phyloP scores from a whole-genome alignment of 2,797 vertebrate genomes.

The Tamandua tetradactyla region DNA sequence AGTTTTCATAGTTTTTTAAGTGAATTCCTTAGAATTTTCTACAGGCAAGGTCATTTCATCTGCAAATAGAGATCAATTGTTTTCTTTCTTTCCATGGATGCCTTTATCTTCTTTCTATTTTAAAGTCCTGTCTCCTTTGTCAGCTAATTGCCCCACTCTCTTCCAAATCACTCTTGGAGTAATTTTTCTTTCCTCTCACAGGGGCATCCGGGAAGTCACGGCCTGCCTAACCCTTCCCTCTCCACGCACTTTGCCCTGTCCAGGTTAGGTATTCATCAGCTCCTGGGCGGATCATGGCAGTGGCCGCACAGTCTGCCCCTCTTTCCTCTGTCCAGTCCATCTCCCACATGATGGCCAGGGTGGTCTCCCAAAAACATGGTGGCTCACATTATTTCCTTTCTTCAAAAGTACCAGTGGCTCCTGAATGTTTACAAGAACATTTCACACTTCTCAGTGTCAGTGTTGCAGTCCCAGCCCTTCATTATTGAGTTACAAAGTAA shows the following conservation, averaged over 20 bases:
- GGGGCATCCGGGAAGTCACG: not conserved
- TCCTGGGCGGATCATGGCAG: not conserved
- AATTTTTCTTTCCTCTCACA: slow-evolving; percentile 12
- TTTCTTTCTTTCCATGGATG: too few species aligned
- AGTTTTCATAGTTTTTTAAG: too few species aligned
- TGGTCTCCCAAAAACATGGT: not conserved
- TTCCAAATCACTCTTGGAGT: not conserved
- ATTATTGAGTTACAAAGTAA: not conserved
- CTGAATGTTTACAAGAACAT: not conserved
- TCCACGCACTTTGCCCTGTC: not conserved
- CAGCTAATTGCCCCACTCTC: not conserved
- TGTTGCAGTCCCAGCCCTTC: not conserved
- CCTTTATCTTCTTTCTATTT: not conserved
- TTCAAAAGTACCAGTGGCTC: not conserved
- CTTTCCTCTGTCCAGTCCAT: not conserved
- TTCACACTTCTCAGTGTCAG: not conserved
- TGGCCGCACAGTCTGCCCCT: not conserved
- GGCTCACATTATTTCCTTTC: not conserved
- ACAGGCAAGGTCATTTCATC: too few species aligned
- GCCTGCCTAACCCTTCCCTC: not conserved
- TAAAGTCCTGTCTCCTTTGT: not conserved
- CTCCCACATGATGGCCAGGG: not conserved
- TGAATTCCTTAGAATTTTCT: too few species aligned
- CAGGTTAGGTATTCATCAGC: not conserved
- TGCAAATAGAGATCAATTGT: too few species aligned